phyloP scores from a whole-genome alignment of 2,113 vertebrate genomes.

The Mormyrus iriodes region DNA sequence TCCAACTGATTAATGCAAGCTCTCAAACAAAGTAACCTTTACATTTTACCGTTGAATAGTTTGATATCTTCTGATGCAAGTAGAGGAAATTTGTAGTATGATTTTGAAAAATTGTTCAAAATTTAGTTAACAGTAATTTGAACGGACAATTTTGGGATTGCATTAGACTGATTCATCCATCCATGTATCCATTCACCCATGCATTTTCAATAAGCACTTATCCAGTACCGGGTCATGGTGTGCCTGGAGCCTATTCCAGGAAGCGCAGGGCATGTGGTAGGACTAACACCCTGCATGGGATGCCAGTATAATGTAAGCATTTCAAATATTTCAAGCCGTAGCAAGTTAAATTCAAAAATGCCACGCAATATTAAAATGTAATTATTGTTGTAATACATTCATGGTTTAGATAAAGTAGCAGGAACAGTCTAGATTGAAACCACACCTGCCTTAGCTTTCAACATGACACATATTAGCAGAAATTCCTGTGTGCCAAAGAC shows the following conservation, averaged over 20 bases:
- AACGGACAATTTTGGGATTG: neutral
- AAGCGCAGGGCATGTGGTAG: neutral
- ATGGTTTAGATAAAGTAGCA: neutral
- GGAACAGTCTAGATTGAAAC: neutral
- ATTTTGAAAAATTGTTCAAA: neutral
- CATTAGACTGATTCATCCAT: neutral
- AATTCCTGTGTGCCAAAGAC: neutral
- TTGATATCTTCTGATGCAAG: neutral
- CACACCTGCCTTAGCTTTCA: neutral
- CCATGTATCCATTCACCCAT: neutral
- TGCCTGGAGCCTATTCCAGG: neutral
- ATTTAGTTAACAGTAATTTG: neutral
- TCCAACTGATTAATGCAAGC: neutral
- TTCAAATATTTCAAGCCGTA: neutral
- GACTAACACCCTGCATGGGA: neutral
- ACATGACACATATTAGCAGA: neutral
- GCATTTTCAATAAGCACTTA: neutral
- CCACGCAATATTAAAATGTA: neutral
- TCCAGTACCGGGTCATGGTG: neutral
- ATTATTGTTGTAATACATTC: neutral
- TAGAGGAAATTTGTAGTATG: neutral
- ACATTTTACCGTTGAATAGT: neutral
- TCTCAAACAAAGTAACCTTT: neutral
- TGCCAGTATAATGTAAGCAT: neutral
- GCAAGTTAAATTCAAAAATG: neutral